Evolutionary conservation across 2,888 invertebrate species (phyloP).

Genomic region (Lysandra coridon): DNA sequence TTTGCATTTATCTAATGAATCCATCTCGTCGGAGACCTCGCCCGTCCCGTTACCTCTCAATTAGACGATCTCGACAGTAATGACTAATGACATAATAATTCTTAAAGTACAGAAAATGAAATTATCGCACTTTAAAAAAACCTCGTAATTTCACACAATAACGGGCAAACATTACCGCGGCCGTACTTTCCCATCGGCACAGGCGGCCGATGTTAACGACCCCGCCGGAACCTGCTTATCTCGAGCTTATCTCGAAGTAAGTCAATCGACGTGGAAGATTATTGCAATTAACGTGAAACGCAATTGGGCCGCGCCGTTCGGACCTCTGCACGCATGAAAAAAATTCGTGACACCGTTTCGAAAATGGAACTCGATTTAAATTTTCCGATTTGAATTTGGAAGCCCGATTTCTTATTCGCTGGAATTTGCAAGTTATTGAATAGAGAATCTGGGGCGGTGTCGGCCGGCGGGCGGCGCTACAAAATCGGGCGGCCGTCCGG

Average conservation of each 20-base stretch:
- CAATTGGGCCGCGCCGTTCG: conserved; percentile 3
- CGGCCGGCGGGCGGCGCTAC: conserved; percentile 50
- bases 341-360: background rate
- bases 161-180: conserved; percentile 38
- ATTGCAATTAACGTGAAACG: conserved; percentile 12
- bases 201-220: conserved; percentile 49
- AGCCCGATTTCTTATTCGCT: background rate
- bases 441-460: conserved; percentile 64
- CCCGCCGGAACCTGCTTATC: conserved; percentile 52
- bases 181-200: conserved; percentile 37
- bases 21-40: background rate
- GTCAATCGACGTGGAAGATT: conserved; percentile 43
- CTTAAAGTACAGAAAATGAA: conserved; percentile 19
- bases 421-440: conserved; percentile 28
- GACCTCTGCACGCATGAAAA: background rate
- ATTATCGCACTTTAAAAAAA: conserved; percentile 34
- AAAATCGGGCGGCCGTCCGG: conserved; percentile 67
- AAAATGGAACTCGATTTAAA: background rate
- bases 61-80: background rate
- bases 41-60: background rate
- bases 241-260: conserved; percentile 49
- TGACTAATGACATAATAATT: conserved; percentile 21
- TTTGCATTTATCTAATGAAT: conserved; percentile 10
- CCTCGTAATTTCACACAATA: conserved; percentile 31
- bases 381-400: background rate